Base-by-base conservation (phyloP, 2,797 vertebrate genomes). In the Coregonus suidteri region DNA sequence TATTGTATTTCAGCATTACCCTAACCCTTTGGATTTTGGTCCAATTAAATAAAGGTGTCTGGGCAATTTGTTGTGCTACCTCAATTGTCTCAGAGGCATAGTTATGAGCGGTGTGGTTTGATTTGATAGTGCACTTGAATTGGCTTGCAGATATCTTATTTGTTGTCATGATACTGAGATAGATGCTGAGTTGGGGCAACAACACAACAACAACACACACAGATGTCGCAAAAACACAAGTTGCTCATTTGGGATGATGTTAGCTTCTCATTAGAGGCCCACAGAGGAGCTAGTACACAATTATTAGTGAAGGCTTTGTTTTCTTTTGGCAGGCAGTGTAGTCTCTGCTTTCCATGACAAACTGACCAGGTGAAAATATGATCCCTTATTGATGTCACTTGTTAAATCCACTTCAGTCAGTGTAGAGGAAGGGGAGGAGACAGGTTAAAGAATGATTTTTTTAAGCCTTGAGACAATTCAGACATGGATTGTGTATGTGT, bases 291-390 rank as follows among this genome's bases (percentile, higher is more conserved):
- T 75, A 7, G 77, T 82, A 80, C 87, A 88, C 89, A 89, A 83
- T 78, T 84, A 88, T 91, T 87, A 89, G 80, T 74, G 75, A 77
- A 75, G 80, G 80, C 83, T 92, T 91, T 90, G 88, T 91, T 86
- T 87, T 76, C 75, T 84, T 79, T 89, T 90, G 88, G 85, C 85
- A 89, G 81, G 20, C 82, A 66, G 75, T 67, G 9, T 47, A 13
- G 41, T 47, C 41, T 47, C 11, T 34, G 31, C 9, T 47, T 47
- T 47, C 41, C 41, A 47, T 47, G 41, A 47, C 41, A 47, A 9
- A 47, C 41, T 47, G 41, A 47, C 41, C 6, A 37, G 37, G 37
- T 37, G 37, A 37, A 6, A 37, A 37, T 37, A 37, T 37, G 37
- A 37, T 37, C 37, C 37, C 6, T 37, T 37, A 37, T 37, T 37